These are phyloP conservation scores for Pararge aegeria DNA, from an alignment of 1,140 invertebrate species.

Conservation along the genomic window DNA sequence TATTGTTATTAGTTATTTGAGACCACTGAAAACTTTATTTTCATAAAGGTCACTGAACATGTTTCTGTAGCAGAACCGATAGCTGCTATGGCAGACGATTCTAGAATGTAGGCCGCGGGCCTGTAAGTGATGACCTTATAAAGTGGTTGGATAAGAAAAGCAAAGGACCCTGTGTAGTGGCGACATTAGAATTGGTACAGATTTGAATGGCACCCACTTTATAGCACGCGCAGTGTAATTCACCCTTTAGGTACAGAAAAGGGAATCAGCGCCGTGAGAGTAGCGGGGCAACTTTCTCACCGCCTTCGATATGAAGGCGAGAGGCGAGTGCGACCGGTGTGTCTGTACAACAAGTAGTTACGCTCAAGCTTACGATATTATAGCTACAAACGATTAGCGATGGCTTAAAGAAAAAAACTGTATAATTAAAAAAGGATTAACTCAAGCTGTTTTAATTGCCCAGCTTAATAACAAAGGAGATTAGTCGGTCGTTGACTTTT, in stretches of 20 bases:
- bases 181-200: background rate
- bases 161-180: too few species aligned
- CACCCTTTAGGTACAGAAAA: conserved; percentile 20
- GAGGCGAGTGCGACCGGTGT: conserved; percentile 15
- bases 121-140: too few species aligned
- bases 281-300: conserved; percentile 60
- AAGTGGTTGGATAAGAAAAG: too few species aligned
- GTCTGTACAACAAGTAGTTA: background rate
- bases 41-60: too few species aligned
- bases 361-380: background rate
- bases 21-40: too few species aligned
- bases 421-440: background rate
- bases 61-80: too few species aligned
- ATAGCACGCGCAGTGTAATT: background rate
- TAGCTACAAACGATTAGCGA: conserved; percentile 9
- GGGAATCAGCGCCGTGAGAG: conserved; percentile 57
- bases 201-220: background rate
- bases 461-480: conserved; percentile 3
- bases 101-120: too few species aligned
- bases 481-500: background rate
- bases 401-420: background rate
- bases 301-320: conserved; percentile 10
- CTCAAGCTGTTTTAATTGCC: background rate
- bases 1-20: too few species aligned
- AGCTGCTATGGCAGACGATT: too few species aligned